These are phyloP conservation scores for Notechis scutatus DNA, from an alignment of 2,113 vertebrate species.

Conservation along the genomic window DNA sequence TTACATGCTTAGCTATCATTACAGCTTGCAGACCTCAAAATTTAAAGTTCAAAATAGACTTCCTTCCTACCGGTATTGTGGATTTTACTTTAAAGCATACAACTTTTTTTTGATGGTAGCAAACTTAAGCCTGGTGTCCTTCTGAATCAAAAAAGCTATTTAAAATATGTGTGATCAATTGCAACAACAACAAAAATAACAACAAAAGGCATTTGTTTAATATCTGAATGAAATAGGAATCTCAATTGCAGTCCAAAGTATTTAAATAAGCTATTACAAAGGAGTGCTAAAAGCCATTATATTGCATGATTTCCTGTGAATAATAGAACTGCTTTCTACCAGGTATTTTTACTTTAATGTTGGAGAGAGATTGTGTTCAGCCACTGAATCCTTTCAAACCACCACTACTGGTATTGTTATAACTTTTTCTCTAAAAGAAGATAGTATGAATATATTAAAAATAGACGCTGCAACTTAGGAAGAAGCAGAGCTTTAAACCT, in stretches of 20 bases:
- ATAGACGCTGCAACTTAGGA: slow-evolving; percentile 63
- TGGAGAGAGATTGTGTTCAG: slow-evolving; percentile 67
- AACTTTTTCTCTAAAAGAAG: slow-evolving; percentile 66
- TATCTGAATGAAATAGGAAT: slow-evolving; percentile 70
- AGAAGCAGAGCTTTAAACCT: slow-evolving; percentile 60
- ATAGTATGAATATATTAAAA: slow-evolving; percentile 57
- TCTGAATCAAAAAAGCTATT: slow-evolving; percentile 63
- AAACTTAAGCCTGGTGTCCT: slow-evolving; percentile 51
- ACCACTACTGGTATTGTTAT: slow-evolving; percentile 63
- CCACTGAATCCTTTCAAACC: slow-evolving; percentile 67
- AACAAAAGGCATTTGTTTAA: slow-evolving; percentile 62
- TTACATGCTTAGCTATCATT: slow-evolving; percentile 7
- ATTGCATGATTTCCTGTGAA: slow-evolving; percentile 71
- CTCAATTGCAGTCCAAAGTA: slow-evolving; percentile 69
- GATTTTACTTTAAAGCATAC: slow-evolving; percentile 17
- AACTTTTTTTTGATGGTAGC: not conserved
- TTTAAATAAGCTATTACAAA: slow-evolving; percentile 78
- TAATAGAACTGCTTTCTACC: slow-evolving; percentile 71
- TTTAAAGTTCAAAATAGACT: slow-evolving; percentile 7
- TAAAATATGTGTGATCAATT: slow-evolving; percentile 66
- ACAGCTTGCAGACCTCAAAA: slow-evolving; percentile 34
- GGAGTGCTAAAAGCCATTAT: slow-evolving; percentile 68
- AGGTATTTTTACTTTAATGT: slow-evolving; percentile 75
- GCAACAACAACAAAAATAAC: slow-evolving; percentile 43
- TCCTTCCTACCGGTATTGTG: not conserved